phyloP scores from a whole-genome alignment of 2,113 vertebrate species.

The Platanista minor region DNA sequence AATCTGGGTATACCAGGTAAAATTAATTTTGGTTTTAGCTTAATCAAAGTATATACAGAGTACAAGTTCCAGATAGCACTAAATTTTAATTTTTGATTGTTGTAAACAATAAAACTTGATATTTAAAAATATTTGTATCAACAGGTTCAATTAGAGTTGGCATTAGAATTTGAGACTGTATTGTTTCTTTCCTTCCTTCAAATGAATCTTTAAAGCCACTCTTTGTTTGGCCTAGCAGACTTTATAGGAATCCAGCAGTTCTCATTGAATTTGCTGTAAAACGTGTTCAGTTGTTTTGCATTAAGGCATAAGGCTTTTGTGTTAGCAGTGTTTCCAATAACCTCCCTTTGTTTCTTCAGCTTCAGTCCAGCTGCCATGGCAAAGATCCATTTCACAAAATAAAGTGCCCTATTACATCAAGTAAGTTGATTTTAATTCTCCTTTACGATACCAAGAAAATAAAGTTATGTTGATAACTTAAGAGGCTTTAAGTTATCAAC shows the following conservation, averaged over 20 bases:
- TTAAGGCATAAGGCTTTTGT: constrained; percentile 12
- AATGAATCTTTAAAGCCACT: constrained; percentile 41
- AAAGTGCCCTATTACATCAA: constrained; percentile 97
- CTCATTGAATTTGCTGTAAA: constrained; percentile 40
- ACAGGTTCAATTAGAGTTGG: not conserved
- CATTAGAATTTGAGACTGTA: not conserved
- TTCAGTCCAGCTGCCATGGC: constrained; percentile 93
- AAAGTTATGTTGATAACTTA: not conserved
- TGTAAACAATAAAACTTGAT: not conserved
- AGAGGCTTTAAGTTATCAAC: not conserved
- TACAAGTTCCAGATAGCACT: not conserved
- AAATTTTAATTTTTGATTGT: not conserved
- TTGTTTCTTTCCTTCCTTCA: constrained; percentile 52
- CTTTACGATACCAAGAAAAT: constrained; percentile 30
- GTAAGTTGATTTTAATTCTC: constrained; percentile 84
- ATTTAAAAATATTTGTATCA: not conserved
- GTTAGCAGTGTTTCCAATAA: constrained; percentile 43
- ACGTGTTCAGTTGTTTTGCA: constrained; percentile 51
- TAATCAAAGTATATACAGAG: not conserved
- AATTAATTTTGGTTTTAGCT: not conserved
- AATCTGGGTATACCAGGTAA: not conserved
- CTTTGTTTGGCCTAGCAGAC: constrained; percentile 54
- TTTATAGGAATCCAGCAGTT: constrained; percentile 52
- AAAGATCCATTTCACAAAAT: constrained; percentile 92
- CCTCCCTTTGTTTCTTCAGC: constrained; percentile 80